Evolutionary conservation across 1,140 invertebrate genomes (phyloP).

Genomic region (Gonioctena quinquepunctata): DNA sequence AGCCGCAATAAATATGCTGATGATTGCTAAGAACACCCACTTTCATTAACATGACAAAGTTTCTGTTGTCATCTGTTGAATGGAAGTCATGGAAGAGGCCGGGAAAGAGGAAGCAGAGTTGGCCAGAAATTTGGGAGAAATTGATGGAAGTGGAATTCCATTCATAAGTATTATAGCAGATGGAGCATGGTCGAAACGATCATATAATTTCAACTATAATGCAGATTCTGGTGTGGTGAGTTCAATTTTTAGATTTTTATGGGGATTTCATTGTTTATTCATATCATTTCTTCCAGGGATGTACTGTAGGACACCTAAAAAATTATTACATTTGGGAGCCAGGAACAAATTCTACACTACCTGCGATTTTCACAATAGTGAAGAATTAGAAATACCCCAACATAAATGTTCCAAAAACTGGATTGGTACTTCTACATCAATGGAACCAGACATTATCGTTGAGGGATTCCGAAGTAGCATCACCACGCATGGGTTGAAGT

Average conservation of each 20-base stretch:
- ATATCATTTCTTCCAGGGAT: conserved; percentile 22
- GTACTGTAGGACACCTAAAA: conserved; percentile 23
- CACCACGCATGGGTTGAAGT: conserved; percentile 47
- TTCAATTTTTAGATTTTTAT: conserved; percentile 6
- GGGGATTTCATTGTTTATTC: background rate
- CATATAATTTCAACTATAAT: conserved; percentile 36
- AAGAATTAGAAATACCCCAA: conserved; percentile 1
- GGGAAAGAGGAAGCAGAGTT: conserved; percentile 40
- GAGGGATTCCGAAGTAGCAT: conserved; percentile 51
- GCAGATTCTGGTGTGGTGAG: conserved; percentile 41
- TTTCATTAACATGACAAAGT: conserved; percentile 1
- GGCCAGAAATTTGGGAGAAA: conserved; percentile 40
- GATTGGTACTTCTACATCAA: conserved; percentile 42
- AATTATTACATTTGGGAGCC: conserved; percentile 37
- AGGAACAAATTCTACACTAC: conserved; percentile 52
- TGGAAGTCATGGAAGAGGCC: conserved; percentile 25
- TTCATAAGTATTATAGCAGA: conserved; percentile 23
- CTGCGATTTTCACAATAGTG: conserved; percentile 28
- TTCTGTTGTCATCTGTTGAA: background rate
- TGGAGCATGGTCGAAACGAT: conserved; percentile 24
- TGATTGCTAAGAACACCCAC: conserved; percentile 1
- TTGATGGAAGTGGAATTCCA: conserved; percentile 35
- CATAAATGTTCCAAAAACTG: conserved; percentile 41
- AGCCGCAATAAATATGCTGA: background rate
- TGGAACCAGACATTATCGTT: conserved; percentile 52